These are phyloP conservation scores for Phalacrocorax aristotelis DNA, from an alignment of 2,113 vertebrate species.

Conservation along the genomic window DNA sequence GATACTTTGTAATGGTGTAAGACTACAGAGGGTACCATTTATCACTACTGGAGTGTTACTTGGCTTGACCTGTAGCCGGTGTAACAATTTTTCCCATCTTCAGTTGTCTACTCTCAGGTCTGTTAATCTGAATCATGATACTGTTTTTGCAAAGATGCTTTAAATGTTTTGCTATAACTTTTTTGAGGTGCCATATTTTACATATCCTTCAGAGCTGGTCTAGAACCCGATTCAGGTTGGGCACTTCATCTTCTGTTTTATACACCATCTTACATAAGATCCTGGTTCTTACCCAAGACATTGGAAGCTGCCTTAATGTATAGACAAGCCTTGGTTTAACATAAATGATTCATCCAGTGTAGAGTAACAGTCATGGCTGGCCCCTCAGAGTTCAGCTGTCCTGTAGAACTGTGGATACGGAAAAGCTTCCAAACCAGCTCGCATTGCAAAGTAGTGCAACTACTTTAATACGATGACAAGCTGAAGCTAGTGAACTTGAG, in stretches of 20 bases:
- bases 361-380: not conserved
- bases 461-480: not conserved
- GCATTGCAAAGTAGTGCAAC: not conserved
- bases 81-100: not conserved
- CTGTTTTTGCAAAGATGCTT: not conserved
- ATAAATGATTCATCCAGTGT: not conserved
- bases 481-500: not conserved
- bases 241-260: not conserved
- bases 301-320: not conserved
- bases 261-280: not conserved
- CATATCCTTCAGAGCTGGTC: not conserved
- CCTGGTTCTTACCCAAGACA: not conserved
- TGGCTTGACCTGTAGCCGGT: not conserved
- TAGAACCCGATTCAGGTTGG: not conserved
- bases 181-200: not conserved
- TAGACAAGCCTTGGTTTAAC: not conserved
- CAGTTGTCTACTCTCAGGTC: accelerated
- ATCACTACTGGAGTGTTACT: not conserved
- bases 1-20: not conserved
- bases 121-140: not conserved
- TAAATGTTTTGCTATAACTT: not conserved
- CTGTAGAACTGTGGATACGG: not conserved
- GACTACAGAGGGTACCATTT: not conserved
- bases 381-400: not conserved
- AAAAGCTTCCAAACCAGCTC: not conserved